phyloP scores from a whole-genome alignment of 2,888 invertebrate genomes.

The Holacanthella duospinosa region DNA sequence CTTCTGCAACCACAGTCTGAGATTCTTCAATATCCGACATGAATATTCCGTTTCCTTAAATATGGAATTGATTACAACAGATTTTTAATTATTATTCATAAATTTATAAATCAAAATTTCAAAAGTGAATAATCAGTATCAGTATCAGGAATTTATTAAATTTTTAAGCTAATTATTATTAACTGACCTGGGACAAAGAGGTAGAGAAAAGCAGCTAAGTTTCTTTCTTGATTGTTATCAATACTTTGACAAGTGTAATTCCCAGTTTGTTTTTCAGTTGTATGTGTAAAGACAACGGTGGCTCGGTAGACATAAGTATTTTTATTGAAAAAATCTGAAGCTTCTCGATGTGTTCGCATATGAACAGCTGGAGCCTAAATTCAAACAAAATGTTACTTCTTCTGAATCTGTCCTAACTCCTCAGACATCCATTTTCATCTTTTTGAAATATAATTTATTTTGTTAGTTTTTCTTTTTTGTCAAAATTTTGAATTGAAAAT shows the following conservation, averaged over 20 bases:
- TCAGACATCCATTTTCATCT: too few species aligned
- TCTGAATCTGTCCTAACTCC: too few species aligned
- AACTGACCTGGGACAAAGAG: slow-evolving; percentile 26
- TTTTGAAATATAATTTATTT: too few species aligned
- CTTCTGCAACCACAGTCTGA: slow-evolving; percentile 7
- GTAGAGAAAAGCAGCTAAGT: slow-evolving; percentile 14
- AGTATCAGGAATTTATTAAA: too few species aligned
- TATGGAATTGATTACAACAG: not conserved
- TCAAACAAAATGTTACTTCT: too few species aligned
- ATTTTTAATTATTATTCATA: slow-evolving; percentile 1
- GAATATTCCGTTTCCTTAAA: not conserved
- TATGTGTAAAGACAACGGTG: slow-evolving; percentile 26
- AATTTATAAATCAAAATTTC: not conserved
- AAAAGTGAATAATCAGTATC: not conserved
- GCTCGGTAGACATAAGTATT: slow-evolving; percentile 20
- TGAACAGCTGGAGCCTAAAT: slow-evolving; percentile 27
- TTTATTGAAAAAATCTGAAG: slow-evolving; percentile 20
- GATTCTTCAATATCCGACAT: not conserved
- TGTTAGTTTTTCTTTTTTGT: too few species aligned
- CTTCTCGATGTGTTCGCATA: slow-evolving; percentile 22
- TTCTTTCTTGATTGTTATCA: slow-evolving; percentile 9
- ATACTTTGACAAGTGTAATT: slow-evolving; percentile 26
- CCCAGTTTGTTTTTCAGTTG: slow-evolving; percentile 23
- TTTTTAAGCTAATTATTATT: too few species aligned
- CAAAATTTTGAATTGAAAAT: too few species aligned